These are phyloP conservation scores for Drosophila erecta DNA, from an alignment of 1,140 invertebrate species.

Conservation along the genomic window DNA sequence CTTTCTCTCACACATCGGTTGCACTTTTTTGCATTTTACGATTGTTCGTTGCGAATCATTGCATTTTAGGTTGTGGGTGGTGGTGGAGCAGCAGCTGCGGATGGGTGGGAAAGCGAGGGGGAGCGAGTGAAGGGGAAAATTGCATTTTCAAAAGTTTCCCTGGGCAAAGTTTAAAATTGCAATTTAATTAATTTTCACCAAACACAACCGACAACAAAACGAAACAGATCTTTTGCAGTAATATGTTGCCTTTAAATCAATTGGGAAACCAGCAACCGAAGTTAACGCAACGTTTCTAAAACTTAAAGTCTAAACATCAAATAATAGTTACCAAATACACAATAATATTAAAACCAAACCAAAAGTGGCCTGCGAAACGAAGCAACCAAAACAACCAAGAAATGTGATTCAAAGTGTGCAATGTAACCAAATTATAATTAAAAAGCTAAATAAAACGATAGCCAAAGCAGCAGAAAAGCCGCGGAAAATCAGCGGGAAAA, in stretches of 20 bases:
- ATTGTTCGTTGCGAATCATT: slow-evolving; percentile 64
- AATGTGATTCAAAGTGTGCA: slow-evolving; percentile 79
- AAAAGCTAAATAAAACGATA: slow-evolving; percentile 15
- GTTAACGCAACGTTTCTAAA: slow-evolving; percentile 80
- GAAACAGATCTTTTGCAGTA: slow-evolving; percentile 56
- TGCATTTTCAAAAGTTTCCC: slow-evolving; percentile 35
- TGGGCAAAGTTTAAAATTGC: slow-evolving; percentile 50
- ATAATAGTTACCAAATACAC: slow-evolving; percentile 23
- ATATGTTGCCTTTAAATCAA: slow-evolving; percentile 72
- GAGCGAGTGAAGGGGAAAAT: slow-evolving; percentile 9
- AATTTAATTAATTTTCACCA: slow-evolving; percentile 60
- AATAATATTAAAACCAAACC: slow-evolving; percentile 46
- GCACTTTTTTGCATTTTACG: slow-evolving; percentile 58
- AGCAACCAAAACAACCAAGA: slow-evolving; percentile 59
- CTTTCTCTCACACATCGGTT: not conserved
- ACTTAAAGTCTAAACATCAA: slow-evolving; percentile 44
- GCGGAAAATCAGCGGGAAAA: slow-evolving; percentile 17
- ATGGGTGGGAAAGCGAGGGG: slow-evolving; percentile 3
- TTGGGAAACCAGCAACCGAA: slow-evolving; percentile 61
- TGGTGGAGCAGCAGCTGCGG: slow-evolving; percentile 24
- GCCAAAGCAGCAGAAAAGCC: slow-evolving; percentile 18
- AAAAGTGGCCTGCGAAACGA: slow-evolving; percentile 78
- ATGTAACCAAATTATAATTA: slow-evolving; percentile 58
- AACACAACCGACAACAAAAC: slow-evolving; percentile 13
- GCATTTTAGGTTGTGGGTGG: slow-evolving; percentile 21